These are phyloP conservation scores for Muscidifurax raptorellus DNA, from an alignment of 1,140 invertebrate genomes.

Conservation along the genomic window DNA sequence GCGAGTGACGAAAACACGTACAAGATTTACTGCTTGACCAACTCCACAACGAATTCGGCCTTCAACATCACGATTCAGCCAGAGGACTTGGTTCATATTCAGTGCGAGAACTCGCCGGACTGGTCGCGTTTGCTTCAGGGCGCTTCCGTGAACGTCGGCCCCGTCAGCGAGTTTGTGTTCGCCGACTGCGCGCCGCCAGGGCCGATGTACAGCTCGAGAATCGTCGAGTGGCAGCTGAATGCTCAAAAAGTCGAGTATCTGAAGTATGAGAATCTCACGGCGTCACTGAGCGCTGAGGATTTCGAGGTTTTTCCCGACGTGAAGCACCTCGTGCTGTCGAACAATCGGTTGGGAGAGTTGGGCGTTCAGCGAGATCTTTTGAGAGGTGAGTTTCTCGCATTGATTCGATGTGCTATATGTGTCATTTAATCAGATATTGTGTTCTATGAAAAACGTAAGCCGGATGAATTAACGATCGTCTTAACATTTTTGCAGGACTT, in stretches of 20 bases:
- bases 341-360: neutral
- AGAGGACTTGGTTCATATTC: neutral
- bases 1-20: neutral
- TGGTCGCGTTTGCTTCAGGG: conserved; percentile 12
- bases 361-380: conserved; percentile 10
- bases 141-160: neutral
- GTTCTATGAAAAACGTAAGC: neutral
- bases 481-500: conserved; percentile 20
- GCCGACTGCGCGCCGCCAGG: neutral
- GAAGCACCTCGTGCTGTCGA: conserved; percentile 6
- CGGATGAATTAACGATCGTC: neutral
- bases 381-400: conserved; percentile 17
- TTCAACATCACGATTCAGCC: neutral
- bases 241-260: neutral
- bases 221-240: neutral
- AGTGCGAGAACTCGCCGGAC: neutral
- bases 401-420: too few species aligned
- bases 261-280: neutral
- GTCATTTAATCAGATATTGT: too few species aligned
- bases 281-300: neutral
- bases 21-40: neutral
- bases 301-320: conserved; percentile 11
- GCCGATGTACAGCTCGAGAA: neutral
- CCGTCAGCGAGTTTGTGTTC: neutral
- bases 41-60: neutral